Evolutionary conservation across 2,113 vertebrate species (phyloP).

Genomic region (Copsychus sechellarum): DNA sequence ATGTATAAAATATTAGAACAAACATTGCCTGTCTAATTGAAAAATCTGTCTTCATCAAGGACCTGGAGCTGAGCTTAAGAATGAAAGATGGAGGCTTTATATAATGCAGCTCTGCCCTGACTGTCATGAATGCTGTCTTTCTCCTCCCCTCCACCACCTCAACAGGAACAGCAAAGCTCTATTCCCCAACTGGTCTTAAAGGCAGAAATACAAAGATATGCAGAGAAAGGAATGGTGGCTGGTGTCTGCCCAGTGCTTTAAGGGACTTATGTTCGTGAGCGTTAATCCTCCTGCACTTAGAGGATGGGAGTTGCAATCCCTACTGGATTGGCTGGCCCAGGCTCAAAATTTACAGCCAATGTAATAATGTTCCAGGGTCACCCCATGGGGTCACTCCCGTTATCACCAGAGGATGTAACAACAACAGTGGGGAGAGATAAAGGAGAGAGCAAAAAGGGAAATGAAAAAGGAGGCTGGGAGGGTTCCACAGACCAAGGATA

Average conservation of each 20-base stretch:
- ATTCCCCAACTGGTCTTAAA: conserved; percentile 50
- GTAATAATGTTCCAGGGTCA: conserved; percentile 23
- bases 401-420: conserved; percentile 41
- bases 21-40: conserved; percentile 73
- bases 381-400: neutral
- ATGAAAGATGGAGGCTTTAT: conserved; percentile 57
- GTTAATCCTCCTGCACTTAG: conserved; percentile 60
- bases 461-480: neutral
- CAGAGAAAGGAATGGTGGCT: conserved; percentile 6
- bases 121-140: conserved; percentile 54
- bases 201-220: conserved; percentile 14
- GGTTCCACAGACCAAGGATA: neutral
- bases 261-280: neutral
- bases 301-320: conserved; percentile 54
- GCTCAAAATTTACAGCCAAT: conserved; percentile 47
- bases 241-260: conserved; percentile 50
- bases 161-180: conserved; percentile 53
- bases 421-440: conserved; percentile 10
- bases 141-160: conserved; percentile 43
- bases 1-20: conserved; percentile 70
- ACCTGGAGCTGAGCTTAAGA: conserved; percentile 32
- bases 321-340: conserved; percentile 1
- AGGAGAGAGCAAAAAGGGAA: neutral
- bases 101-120: conserved; percentile 18
- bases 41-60: conserved; percentile 69